A percentile compares a stretch with the other conserved stretches of the same genome.
Evolutionary conservation across 2,113 vertebrate species (phyloP).

Genomic region (Camelus dromedarius): DNA sequence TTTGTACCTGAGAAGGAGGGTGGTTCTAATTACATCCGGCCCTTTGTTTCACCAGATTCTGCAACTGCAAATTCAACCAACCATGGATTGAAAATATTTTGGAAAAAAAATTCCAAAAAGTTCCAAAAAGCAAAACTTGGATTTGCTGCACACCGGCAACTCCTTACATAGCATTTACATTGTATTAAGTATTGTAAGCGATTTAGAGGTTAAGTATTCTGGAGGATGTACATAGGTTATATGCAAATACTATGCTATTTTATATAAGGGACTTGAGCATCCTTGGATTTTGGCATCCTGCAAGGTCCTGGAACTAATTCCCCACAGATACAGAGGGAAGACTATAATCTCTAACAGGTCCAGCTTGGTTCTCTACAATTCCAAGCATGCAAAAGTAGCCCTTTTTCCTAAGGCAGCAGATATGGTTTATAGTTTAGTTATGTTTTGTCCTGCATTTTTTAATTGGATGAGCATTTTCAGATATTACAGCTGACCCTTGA

Average conservation of each 20-base stretch:
- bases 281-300: not conserved
- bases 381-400: not conserved
- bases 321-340: not conserved
- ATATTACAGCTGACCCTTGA: not conserved
- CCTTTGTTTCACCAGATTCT: not conserved
- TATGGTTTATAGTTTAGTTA: not conserved
- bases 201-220: not conserved
- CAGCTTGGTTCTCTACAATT: not conserved
- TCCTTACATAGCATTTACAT: not conserved
- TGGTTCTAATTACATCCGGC: not conserved
- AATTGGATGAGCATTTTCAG: not conserved
- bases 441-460: not conserved
- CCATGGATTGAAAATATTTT: not conserved
- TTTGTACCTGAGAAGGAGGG: not conserved
- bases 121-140: not conserved
- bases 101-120: not conserved
- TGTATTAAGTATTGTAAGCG: not conserved
- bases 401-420: not conserved
- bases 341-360: not conserved
- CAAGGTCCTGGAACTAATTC: not conserved
- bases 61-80: not conserved
- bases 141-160: not conserved
- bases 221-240: not conserved
- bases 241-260: not conserved
- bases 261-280: not conserved